These are phyloP conservation scores for Rhodeus uyekii DNA, from an alignment of 2,797 vertebrate species.

Conservation along the genomic window DNA sequence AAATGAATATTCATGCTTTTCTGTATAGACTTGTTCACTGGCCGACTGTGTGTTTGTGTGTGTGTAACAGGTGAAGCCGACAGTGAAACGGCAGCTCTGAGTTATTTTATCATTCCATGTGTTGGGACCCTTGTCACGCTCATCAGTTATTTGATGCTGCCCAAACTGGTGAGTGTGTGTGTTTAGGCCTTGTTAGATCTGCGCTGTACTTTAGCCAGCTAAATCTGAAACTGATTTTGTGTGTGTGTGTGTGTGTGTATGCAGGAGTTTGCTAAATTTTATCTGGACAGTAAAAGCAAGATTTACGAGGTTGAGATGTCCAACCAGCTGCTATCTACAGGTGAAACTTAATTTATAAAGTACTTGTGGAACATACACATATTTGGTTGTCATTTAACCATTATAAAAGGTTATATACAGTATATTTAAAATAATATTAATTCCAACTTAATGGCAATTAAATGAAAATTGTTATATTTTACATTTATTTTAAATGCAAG, in stretches of 20 bases:
- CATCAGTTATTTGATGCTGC: constrained; percentile 81
- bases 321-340: constrained; percentile 73
- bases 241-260: neutral
- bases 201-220: neutral
- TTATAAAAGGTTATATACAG: too few species aligned
- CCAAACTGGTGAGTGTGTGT: constrained; percentile 74
- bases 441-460: neutral
- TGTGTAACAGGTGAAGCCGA: constrained; percentile 74
- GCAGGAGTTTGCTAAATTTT: constrained; percentile 80
- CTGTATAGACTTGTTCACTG: neutral
- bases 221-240: neutral
- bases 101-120: constrained; percentile 90
- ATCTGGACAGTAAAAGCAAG: constrained; percentile 70
- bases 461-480: neutral
- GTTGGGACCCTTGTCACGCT: constrained; percentile 83
- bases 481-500: neutral
- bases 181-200: neutral
- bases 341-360: constrained; percentile 54
- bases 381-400: neutral
- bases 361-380: neutral
- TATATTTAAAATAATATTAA: neutral
- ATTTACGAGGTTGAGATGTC: constrained; percentile 73
- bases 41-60: constrained; percentile 21
- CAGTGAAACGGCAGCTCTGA: constrained; percentile 75
- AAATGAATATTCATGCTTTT: neutral